A percentile compares a stretch with the other conserved stretches of the same genome.
Evolutionary conservation across 2,797 vertebrate genomes (phyloP).

Genomic region (Scolopax rusticola): DNA sequence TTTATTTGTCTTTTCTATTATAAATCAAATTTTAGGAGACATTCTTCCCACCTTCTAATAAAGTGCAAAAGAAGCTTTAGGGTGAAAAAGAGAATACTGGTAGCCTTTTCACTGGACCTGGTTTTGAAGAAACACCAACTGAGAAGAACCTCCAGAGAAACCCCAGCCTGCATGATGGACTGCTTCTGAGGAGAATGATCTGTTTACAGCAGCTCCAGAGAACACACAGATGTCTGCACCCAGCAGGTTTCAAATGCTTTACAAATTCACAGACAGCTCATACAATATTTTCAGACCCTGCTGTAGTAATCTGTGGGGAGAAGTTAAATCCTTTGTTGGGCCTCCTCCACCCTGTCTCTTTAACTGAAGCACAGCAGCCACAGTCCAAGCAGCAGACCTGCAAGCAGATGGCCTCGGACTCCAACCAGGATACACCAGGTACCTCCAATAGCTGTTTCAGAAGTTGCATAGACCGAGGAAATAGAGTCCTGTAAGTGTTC

Average conservation of each 20-base stretch:
- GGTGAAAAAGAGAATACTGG: slow-evolving; percentile 1
- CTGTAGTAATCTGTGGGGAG: neutral
- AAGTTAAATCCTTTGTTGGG: neutral
- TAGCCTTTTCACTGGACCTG: neutral
- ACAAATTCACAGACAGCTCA: neutral
- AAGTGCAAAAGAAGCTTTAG: slow-evolving; percentile 56
- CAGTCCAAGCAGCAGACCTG: neutral
- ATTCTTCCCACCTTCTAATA: slow-evolving; percentile 34
- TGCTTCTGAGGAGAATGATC: neutral
- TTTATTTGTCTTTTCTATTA: slow-evolving; percentile 59
- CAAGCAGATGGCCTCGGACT: neutral
- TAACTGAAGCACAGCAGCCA: neutral
- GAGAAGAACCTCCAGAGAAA: neutral
- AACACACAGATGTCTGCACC: neutral
- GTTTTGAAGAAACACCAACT: neutral
- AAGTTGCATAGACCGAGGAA: neutral
- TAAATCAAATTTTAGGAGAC: slow-evolving; percentile 54
- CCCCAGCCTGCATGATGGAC: neutral
- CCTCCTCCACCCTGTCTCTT: neutral
- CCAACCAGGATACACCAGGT: neutral
- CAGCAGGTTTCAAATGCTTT: neutral
- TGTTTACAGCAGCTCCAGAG: neutral
- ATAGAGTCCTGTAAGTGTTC: neutral
- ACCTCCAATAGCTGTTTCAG: neutral
- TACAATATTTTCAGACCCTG: neutral